Conservation (phyloP, 2,888 invertebrate genomes). For the Epirrhoe alternata region DNA sequence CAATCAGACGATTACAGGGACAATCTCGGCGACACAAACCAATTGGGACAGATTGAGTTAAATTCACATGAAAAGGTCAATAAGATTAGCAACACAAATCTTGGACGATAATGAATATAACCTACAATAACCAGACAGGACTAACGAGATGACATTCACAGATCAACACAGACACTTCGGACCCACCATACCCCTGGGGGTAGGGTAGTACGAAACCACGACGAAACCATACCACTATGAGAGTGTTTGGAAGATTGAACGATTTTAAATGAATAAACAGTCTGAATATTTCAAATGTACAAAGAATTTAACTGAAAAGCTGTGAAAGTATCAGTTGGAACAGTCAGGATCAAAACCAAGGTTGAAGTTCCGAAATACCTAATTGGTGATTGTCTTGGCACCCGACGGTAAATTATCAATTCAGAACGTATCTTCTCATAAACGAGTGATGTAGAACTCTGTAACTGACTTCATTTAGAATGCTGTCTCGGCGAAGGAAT, state of each 20-base stretch:
- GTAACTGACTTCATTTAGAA: constrained; percentile 74
- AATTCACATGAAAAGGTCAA: constrained; percentile 20
- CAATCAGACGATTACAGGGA: constrained; percentile 12
- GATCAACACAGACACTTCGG: constrained; percentile 4
- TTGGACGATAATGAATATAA: constrained; percentile 16
- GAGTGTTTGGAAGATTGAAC: too few relatives aligned
- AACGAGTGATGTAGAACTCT: constrained; percentile 57
- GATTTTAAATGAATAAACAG: too few relatives aligned
- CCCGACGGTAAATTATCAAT: constrained; percentile 40
- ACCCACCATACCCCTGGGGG: neutral
- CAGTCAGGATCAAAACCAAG: constrained; percentile 15
- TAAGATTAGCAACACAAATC: constrained; percentile 27
- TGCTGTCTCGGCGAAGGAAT: constrained; percentile 72
- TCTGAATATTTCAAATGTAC: too few relatives aligned
- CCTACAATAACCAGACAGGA: constrained; percentile 8
- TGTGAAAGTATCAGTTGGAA: too few relatives aligned
- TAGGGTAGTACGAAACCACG: too few relatives aligned
- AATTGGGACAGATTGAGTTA: constrained; percentile 16
- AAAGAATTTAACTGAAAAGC: too few relatives aligned
- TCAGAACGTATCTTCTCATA: constrained; percentile 49
- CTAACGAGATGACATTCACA: too few relatives aligned
- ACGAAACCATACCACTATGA: too few relatives aligned
- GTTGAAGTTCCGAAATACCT: constrained; percentile 26
- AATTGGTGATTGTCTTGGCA: constrained; percentile 30
- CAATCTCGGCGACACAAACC: constrained; percentile 11